A percentile compares a stretch with the other conserved stretches of the same genome.
Conservation (phyloP, 2,113 vertebrate species). For the Zosterops hypoxanthus region DNA sequence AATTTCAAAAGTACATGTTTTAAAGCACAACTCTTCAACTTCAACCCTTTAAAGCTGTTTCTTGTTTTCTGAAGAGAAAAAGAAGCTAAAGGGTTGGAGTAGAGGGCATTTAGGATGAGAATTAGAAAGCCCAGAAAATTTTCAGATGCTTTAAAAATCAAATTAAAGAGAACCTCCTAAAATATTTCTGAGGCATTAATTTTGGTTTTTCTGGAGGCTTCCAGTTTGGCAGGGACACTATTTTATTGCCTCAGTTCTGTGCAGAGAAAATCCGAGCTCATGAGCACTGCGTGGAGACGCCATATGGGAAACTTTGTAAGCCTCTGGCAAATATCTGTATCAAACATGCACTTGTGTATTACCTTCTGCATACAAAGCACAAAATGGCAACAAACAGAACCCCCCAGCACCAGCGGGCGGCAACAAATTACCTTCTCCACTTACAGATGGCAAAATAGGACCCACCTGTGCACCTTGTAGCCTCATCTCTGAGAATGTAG, state of each 20-base stretch:
- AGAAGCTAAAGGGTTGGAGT: not conserved
- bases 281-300: not conserved
- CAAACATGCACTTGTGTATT: not conserved
- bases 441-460: slow-evolving; percentile 42
- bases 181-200: not conserved
- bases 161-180: not conserved
- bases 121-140: not conserved
- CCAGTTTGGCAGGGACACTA: not conserved
- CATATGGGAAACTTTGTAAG: slow-evolving; percentile 56
- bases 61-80: not conserved
- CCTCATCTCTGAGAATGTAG: not conserved
- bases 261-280: not conserved
- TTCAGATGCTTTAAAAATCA: not conserved
- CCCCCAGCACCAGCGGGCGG: not conserved
- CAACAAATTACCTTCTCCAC: slow-evolving; percentile 1
- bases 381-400: not conserved
- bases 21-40: not conserved
- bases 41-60: not conserved
- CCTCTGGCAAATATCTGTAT: slow-evolving; percentile 56
- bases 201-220: not conserved
- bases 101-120: not conserved
- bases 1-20: not conserved
- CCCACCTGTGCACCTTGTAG: not conserved
- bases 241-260: not conserved
- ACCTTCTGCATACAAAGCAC: slow-evolving; percentile 21